Base-by-base conservation (phyloP, 2,888 invertebrate species). In the Trissolcus japonicus region DNA sequence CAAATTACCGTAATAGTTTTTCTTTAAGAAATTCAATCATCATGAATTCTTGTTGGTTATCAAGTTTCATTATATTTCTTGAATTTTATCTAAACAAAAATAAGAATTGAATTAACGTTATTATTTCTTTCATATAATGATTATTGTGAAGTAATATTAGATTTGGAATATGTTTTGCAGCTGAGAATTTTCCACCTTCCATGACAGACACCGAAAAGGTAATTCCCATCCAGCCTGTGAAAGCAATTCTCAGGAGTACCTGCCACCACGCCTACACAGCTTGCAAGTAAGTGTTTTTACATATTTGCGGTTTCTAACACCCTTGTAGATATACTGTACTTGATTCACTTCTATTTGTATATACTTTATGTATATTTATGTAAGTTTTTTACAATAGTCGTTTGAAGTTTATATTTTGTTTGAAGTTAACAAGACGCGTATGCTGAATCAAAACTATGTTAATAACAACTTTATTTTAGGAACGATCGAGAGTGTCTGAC, bases 401-500 rank as follows among this genome's bases (percentile, higher is more conserved):
- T 29, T 29, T 1, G 4, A 1, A 29, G 7, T 29, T 29, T n/a
- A n/a, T n/a, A n/a, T n/a, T n/a, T n/a, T 29, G 6, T 29, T 7
- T 4, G 4, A 4, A 29, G 29, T 3, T 6, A 29, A 7, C 6
- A n/a, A 4, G 29, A 29, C 19, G 1, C 19, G 19, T 19, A 29
- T 35, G 2, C 9, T 35, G 9, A 35, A 35, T 11, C 7, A 7
- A 35, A 11, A 35, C 19, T 1, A 13, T n/a, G n/a, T 65, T 71
- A 77, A 79, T 59, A 63, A 76, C 41, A 9, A 40, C 9, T 25
- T 73, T 71, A 65, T 62, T 76, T 94, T 90, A 95, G 95, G 90
- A 94, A 94, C 89, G 94, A 96, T 90, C 92, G 92, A 84, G 93
- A 94, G 86, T 96, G 96, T 88, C 93, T 93, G 87, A 91, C 92